These are phyloP conservation scores for Chloroclystis v-ata DNA, from an alignment of 2,888 invertebrate species.

Conservation along the genomic window DNA sequence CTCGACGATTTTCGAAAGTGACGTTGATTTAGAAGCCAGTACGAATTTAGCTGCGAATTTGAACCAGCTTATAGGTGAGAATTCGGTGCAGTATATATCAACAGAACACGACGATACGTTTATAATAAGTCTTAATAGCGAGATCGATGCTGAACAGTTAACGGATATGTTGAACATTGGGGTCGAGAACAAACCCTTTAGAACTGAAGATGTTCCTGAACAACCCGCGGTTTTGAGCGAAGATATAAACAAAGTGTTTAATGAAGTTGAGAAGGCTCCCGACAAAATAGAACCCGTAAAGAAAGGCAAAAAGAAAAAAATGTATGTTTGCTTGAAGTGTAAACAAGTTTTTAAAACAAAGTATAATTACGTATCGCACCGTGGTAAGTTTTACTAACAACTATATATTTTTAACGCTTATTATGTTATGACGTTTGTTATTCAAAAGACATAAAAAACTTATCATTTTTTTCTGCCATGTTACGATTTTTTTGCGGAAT, in stretches of 20 bases:
- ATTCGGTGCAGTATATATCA: constrained; percentile 67
- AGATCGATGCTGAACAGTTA: constrained; percentile 66
- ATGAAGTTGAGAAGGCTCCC: constrained; percentile 5
- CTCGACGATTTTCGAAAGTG: constrained; percentile 69
- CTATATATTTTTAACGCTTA: no score
- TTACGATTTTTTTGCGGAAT: no score
- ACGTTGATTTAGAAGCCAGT: constrained; percentile 69
- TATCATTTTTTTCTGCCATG: no score
- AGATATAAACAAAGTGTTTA: background rate
- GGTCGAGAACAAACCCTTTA: constrained; percentile 16
- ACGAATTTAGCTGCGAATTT: constrained; percentile 66
- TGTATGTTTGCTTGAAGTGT: constrained; percentile 56
- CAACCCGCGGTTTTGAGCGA: background rate
- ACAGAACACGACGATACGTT: constrained; percentile 72
- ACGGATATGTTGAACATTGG: constrained; percentile 70
- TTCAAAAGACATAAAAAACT: no score
- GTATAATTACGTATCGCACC: constrained; percentile 63
- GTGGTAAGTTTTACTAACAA: constrained; percentile 47
- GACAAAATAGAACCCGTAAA: constrained; percentile 31
- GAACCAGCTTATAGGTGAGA: constrained; percentile 70
- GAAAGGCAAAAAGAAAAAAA: constrained; percentile 36
- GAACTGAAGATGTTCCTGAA: background rate
- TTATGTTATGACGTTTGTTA: no score
- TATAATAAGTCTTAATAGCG: constrained; percentile 68
- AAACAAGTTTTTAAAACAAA: constrained; percentile 62